phyloP scores from a whole-genome alignment of 2,888 invertebrate genomes.

The Synergus japonicus region DNA sequence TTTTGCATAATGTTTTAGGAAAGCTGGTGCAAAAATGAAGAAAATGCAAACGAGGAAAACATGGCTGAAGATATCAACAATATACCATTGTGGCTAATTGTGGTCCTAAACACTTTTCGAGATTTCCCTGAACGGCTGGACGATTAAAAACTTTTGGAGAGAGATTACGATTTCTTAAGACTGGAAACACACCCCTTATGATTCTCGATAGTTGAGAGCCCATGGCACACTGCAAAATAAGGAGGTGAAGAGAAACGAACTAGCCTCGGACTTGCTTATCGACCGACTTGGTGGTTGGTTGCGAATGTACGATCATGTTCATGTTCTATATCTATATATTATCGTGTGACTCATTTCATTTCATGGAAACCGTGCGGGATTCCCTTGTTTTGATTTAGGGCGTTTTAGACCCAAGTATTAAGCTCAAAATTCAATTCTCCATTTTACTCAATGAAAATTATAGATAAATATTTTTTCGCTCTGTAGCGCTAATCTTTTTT shows the following conservation, averaged over 20 bases:
- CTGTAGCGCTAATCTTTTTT: no score
- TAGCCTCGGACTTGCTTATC: conserved; percentile 44
- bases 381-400: no score
- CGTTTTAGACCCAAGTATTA: no score
- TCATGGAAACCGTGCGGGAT: conserved; percentile 34
- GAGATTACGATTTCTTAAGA: conserved; percentile 32
- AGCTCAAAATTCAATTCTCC: no score
- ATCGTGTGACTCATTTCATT: conserved; percentile 48
- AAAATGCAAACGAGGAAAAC: conserved; percentile 20
- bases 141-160: not conserved
- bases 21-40: not conserved
- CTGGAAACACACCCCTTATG: conserved; percentile 60
- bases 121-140: not conserved
- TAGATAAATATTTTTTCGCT: no score
- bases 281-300: conserved; percentile 47
- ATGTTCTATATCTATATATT: not conserved
- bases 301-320: conserved; percentile 36
- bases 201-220: conserved; percentile 66
- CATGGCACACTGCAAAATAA: conserved; percentile 61
- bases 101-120: conserved; percentile 23
- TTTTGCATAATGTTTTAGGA: not conserved
- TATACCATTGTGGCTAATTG: conserved; percentile 16
- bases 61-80: not conserved
- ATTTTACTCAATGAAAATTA: no score
- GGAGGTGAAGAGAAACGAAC: conserved; percentile 38